phyloP scores from a whole-genome alignment of 2,888 invertebrate species.

The Pediacus dermestoides region DNA sequence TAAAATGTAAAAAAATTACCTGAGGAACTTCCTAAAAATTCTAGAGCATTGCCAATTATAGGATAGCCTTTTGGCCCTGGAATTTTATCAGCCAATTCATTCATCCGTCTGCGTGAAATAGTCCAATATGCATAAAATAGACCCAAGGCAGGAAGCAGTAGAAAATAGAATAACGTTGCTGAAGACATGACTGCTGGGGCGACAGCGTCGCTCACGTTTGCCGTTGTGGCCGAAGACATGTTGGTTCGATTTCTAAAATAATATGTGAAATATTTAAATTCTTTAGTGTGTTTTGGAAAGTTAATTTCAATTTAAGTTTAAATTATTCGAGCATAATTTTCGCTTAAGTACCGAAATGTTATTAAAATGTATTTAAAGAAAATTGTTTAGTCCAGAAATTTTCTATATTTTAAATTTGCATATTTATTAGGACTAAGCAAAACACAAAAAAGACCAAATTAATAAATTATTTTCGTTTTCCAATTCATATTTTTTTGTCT shows the following conservation, averaged over 20 bases:
- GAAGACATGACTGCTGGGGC: slow-evolving; percentile 44
- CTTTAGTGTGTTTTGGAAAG: too few species aligned
- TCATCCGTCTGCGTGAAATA: slow-evolving; percentile 66
- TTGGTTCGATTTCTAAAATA: slow-evolving; percentile 9
- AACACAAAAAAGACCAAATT: too few species aligned
- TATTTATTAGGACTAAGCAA: too few species aligned
- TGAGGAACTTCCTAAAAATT: slow-evolving; percentile 69
- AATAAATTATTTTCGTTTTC: too few species aligned
- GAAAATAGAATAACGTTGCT: slow-evolving; percentile 66
- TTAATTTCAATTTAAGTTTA: too few species aligned
- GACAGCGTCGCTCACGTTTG: slow-evolving; percentile 41
- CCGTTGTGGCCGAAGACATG: slow-evolving; percentile 34
- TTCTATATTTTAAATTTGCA: too few species aligned
- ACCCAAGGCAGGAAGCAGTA: slow-evolving; percentile 66
- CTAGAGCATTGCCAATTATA: slow-evolving; percentile 70
- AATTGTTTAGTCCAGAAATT: too few species aligned
- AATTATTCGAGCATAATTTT: too few species aligned
- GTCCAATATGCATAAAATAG: slow-evolving; percentile 75
- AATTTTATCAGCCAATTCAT: slow-evolving; percentile 67
- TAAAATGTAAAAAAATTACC: too few species aligned
- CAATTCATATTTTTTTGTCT: too few species aligned
- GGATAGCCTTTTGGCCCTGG: slow-evolving; percentile 72
- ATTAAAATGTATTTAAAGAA: too few species aligned
- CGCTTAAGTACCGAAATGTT: too few species aligned
- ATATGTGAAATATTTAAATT: slow-evolving; percentile 1